Conservation (phyloP, 2,888 invertebrate species). For the Bibio marci region DNA sequence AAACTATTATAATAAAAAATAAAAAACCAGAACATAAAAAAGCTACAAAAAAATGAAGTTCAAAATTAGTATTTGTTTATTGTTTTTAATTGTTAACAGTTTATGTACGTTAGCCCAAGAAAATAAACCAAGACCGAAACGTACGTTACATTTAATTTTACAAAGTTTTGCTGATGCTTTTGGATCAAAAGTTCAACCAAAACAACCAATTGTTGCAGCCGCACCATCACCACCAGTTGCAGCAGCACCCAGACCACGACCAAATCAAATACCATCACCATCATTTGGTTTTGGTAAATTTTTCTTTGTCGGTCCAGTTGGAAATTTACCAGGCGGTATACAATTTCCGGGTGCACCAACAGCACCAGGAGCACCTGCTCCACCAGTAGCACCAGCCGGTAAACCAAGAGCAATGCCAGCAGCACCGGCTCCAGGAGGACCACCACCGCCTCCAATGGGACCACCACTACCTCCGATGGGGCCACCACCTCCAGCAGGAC, state of each 20-base stretch:
- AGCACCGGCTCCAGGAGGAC: neutral
- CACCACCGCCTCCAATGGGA: neutral
- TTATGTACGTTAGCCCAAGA: neutral
- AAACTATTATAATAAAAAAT: too few relatives aligned
- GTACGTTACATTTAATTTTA: neutral
- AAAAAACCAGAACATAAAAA: too few relatives aligned
- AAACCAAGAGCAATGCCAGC: neutral
- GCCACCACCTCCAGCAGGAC: neutral
- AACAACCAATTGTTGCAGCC: neutral
- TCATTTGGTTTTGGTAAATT: neutral
- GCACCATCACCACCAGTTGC: neutral
- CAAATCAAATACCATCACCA: neutral
- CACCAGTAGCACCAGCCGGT: neutral
- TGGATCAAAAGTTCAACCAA: neutral
- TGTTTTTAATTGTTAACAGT: neutral
- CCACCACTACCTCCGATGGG: neutral
- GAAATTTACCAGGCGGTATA: neutral
- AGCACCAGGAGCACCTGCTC: neutral
- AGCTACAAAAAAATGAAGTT: neutral
- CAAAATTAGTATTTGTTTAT: neutral
- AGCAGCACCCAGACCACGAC: neutral
- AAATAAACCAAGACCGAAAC: neutral
- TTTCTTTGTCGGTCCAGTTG: neutral
- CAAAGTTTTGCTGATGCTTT: neutral
- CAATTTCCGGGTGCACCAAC: neutral